Evolutionary conservation across 2,113 vertebrate species (phyloP).

Genomic region (Vulpes vulpes): DNA sequence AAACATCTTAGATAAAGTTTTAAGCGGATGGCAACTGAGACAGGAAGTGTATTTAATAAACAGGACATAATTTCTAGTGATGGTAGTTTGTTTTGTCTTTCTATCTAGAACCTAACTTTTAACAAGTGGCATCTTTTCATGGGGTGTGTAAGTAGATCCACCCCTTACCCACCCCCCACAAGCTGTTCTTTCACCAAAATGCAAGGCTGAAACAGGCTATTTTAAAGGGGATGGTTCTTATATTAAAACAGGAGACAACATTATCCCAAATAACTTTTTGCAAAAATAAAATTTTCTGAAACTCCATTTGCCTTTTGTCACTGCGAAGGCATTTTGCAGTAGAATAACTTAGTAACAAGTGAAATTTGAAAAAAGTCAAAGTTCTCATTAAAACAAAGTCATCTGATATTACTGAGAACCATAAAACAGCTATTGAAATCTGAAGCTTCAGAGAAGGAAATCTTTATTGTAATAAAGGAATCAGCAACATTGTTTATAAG

Average conservation of each 20-base stretch:
- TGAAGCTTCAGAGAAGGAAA: conserved; percentile 68
- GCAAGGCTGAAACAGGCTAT: neutral
- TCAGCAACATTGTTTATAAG: conserved; percentile 84
- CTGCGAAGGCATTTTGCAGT: neutral
- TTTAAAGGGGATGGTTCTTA: neutral
- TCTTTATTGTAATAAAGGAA: conserved; percentile 83
- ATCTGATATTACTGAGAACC: conserved; percentile 57
- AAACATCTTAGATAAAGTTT: conserved; percentile 26
- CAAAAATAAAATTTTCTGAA: conserved; percentile 51
- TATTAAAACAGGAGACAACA: neutral
- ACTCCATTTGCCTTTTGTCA: conserved; percentile 54
- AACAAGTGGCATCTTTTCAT: neutral
- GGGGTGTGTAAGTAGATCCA: neutral
- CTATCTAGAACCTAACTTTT: neutral
- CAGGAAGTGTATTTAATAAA: neutral
- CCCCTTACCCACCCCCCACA: neutral
- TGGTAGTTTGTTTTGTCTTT: neutral
- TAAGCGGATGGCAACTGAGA: neutral
- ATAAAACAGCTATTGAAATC: conserved; percentile 73
- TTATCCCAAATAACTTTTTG: neutral
- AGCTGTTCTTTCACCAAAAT: conserved; percentile 18
- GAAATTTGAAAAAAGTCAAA: conserved; percentile 60
- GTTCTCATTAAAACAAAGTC: conserved; percentile 68
- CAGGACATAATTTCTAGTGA: neutral
- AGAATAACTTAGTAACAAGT: conserved; percentile 37